Percentiles rank a stretch among this genome's conserved stretches.
phyloP scores from a whole-genome alignment of 2,888 invertebrate species.

The Megalurothrips usitatus region DNA sequence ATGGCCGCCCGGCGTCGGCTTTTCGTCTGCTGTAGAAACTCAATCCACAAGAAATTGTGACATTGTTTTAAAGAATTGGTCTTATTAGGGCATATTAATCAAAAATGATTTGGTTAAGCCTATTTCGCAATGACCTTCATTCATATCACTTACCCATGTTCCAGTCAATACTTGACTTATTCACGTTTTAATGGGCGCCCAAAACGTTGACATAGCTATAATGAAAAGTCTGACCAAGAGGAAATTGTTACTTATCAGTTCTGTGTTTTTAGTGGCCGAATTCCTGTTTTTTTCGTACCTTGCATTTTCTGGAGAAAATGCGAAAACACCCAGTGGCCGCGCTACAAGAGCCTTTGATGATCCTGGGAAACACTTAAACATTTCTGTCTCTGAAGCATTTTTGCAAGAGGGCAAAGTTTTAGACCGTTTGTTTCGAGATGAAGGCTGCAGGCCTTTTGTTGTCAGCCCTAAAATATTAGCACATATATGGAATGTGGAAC shows the following conservation, averaged over 20 bases:
- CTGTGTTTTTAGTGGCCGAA: background rate
- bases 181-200: too few species aligned
- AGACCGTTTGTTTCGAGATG: background rate
- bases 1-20: too few species aligned
- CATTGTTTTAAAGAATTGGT: too few species aligned
- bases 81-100: too few species aligned
- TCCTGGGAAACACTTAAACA: background rate
- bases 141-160: too few species aligned
- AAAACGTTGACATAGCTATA: too few species aligned
- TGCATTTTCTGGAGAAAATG: background rate
- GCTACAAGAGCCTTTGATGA: background rate
- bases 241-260: background rate
- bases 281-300: background rate
- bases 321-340: background rate
- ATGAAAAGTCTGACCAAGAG: background rate
- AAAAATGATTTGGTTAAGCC: too few species aligned
- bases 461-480: background rate
- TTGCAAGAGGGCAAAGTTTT: background rate
- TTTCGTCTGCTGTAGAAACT: too few species aligned
- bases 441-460: background rate
- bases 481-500: background rate
- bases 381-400: background rate
- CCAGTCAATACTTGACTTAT: too few species aligned
- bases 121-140: too few species aligned
- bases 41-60: too few species aligned